These are phyloP conservation scores for Palythoa grandiflora DNA, from an alignment of 92 coral and sea anemone species.

Conservation along the genomic window DNA sequence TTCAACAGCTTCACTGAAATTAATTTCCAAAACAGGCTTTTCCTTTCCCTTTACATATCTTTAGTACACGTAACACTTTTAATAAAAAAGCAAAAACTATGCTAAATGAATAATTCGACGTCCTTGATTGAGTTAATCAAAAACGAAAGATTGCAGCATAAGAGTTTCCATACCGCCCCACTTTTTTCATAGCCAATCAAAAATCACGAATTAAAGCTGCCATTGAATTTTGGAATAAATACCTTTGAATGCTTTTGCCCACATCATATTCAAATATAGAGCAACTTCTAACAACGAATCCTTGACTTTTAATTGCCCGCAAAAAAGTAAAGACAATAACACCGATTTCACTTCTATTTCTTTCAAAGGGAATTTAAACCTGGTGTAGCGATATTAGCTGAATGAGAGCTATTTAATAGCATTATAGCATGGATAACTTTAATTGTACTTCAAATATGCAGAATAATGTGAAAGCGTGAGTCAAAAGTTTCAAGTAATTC, in stretches of 20 bases:
- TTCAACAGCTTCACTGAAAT: background rate
- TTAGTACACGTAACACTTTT: background rate
- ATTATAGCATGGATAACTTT: background rate
- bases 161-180: constrained; percentile 8
- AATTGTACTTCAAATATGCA: background rate
- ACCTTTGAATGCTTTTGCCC: background rate
- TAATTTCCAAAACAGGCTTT: background rate
- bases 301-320: too few species aligned
- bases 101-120: background rate
- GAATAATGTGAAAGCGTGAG: background rate
- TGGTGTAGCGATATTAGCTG: too few species aligned
- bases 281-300: background rate
- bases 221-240: background rate
- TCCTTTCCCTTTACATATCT: background rate
- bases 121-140: constrained; percentile 3
- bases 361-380: background rate
- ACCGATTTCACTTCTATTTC: background rate
- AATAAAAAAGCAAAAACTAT: background rate
- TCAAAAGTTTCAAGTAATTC: background rate
- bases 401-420: too few species aligned
- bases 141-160: background rate
- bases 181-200: constrained; percentile 16
- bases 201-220: background rate
- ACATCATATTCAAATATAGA: constrained; percentile 23
- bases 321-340: background rate